Percentiles rank a stretch among this genome's conserved stretches.
Conservation (phyloP, 2,113 vertebrate species). For the Eleginops maclovinus region DNA sequence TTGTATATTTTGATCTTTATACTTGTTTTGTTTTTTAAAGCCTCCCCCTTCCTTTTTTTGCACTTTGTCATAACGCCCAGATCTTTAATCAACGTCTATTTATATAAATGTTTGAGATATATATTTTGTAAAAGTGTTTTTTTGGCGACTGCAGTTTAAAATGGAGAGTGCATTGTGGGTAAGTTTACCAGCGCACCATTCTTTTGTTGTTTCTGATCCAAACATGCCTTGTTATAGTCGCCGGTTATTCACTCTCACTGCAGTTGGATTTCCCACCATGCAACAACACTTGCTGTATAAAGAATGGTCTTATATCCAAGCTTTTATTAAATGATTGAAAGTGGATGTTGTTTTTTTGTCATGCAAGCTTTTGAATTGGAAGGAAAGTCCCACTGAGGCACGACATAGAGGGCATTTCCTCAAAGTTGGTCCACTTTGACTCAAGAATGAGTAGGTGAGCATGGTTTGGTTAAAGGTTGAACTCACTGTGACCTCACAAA, state of each 20-base stretch:
- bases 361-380: constrained; percentile 10
- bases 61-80: constrained; percentile 72
- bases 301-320: constrained; percentile 63
- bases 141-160: constrained; percentile 51
- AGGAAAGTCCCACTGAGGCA: neutral
- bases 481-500: too few species aligned
- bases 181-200: constrained; percentile 41
- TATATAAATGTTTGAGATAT: constrained; percentile 71
- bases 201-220: constrained; percentile 48
- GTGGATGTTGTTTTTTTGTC: constrained; percentile 52
- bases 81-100: constrained; percentile 75
- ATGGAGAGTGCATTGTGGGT: constrained; percentile 48
- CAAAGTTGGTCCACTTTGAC: too few species aligned
- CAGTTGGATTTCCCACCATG: constrained; percentile 52
- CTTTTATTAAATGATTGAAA: constrained; percentile 79
- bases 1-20: constrained; percentile 51
- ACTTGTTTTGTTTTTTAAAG: constrained; percentile 36
- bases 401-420: too few species aligned
- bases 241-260: constrained; percentile 38
- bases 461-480: too few species aligned
- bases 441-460: too few species aligned
- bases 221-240: constrained; percentile 45
- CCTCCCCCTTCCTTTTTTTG: constrained; percentile 50
- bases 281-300: constrained; percentile 64
- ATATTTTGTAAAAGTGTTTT: constrained; percentile 74